Evolutionary conservation across 2,888 invertebrate species (phyloP), one percentile per base, ranked within the genome.

Genomic region (Zeuzera pyrina): DNA sequence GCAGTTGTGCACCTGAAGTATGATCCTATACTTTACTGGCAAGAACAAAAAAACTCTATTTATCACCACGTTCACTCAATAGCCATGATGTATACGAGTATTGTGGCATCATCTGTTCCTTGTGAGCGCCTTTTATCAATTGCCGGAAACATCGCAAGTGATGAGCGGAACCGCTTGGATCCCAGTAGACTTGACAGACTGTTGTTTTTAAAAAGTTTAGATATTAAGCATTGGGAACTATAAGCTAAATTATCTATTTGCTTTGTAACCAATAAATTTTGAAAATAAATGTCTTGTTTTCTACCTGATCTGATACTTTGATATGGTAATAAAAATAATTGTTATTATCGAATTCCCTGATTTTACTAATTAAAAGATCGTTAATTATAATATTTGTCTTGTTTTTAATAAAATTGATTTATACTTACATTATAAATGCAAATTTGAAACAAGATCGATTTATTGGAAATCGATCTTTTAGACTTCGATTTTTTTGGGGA

Each of bases 1-100:
- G 46, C 51, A 47, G 49, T 55, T 44, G 49, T 47, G 45, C 46
- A 53, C 49, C 38, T 52, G 7, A 52, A 52, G 23, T 49, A 34
- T 33, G 40, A 40, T 31, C 35, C 34, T 35, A 38, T 39, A 38
- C 30, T 34, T n/a, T 29, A 29, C 13, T 29, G 29, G 29, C 16
- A 29, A 2, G 3, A 15, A 7, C 29, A 29, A 29, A 29, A 16
- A 29, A 29, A 29, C 13, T 29, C 29, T 15, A 12, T 29, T n/a
- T 29, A 29, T 16, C 10, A 12, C 29, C 13, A n/a, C n/a, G 13
- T 29, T 12, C 10, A 8, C 7, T 12, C 29, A 12, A 29, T 29
- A 12, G 29, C 29, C 16, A 16, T 12, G 7, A 29, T 12, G 13
- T 26, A 26, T 11, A 10, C 13, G 19, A 5, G 7, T 15, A 29